phyloP scores from a whole-genome alignment of 2,888 invertebrate species.

The Orthosia gracilis region DNA sequence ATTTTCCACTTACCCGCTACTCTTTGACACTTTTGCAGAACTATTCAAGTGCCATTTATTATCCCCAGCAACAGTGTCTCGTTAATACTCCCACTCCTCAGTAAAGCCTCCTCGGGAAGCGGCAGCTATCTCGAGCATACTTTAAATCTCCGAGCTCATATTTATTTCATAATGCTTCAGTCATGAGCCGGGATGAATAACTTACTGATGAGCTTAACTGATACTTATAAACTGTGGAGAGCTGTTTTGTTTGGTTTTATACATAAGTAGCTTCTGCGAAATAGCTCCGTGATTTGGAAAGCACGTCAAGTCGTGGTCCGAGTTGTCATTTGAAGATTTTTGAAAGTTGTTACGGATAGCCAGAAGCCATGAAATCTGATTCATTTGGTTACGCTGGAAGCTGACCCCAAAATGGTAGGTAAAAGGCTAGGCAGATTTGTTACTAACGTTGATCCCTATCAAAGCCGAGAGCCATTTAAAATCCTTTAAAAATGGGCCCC shows the following conservation, averaged over 20 bases:
- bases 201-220: not conserved
- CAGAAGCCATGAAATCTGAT: too few relatives aligned
- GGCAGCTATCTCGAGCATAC: constrained; percentile 47
- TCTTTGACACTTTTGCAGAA: constrained; percentile 43
- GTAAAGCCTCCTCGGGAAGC: constrained; percentile 14
- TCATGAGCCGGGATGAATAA: constrained; percentile 23
- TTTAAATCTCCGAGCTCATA: constrained; percentile 53
- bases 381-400: too few relatives aligned
- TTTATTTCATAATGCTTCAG: constrained; percentile 50
- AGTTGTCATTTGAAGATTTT: too few relatives aligned
- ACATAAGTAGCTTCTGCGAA: too few relatives aligned
- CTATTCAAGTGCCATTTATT: constrained; percentile 39
- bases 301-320: too few relatives aligned
- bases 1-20: constrained; percentile 23
- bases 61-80: constrained; percentile 52
- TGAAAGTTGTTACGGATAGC: too few relatives aligned
- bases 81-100: constrained; percentile 22
- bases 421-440: too few relatives aligned
- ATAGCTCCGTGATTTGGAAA: too few relatives aligned
- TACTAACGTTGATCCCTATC: too few relatives aligned
- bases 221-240: not conserved
- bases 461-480: not conserved
- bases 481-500: not conserved
- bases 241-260: not conserved
- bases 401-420: too few relatives aligned